phyloP scores from a whole-genome alignment of 2,113 vertebrate genomes.

The Euleptes europaea region DNA sequence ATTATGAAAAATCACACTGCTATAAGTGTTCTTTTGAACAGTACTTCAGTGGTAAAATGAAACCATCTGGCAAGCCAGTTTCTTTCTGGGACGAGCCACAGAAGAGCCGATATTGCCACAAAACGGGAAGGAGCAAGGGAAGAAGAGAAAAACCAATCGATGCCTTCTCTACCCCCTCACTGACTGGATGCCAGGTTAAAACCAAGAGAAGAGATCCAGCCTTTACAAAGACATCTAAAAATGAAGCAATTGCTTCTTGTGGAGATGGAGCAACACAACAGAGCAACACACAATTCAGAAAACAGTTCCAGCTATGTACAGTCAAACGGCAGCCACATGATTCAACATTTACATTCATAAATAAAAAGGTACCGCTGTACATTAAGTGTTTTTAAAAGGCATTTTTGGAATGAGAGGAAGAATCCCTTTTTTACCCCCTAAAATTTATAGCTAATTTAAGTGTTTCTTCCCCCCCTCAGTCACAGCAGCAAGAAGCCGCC shows the following conservation, averaged over 20 bases:
- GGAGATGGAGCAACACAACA: neutral
- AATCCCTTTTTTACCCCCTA: conserved; percentile 22
- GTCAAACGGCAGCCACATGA: conserved; percentile 13
- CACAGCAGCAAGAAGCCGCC: conserved; percentile 24
- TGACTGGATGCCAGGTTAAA: neutral
- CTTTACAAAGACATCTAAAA: neutral
- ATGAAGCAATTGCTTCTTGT: neutral
- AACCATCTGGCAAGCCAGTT: neutral
- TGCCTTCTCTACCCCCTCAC: neutral
- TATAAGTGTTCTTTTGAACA: too few species aligned
- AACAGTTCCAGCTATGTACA: conserved; percentile 30
- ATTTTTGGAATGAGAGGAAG: conserved; percentile 31
- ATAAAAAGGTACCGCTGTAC: conserved; percentile 20
- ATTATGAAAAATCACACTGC: conserved; percentile 19
- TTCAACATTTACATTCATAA: conserved; percentile 54
- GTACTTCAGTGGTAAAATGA: neutral
- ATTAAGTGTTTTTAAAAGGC: conserved; percentile 56
- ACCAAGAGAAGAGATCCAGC: neutral
- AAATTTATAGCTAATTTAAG: conserved; percentile 27
- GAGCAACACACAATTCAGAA: fast-evolving
- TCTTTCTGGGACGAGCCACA: conserved; percentile 18
- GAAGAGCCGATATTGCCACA: conserved; percentile 37
- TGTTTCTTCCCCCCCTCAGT: neutral
- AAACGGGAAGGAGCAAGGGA: neutral
- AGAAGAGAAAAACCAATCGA: conserved; percentile 3